Conservation (phyloP, 2,797 vertebrate species). For the Megaceryle alcyon region DNA sequence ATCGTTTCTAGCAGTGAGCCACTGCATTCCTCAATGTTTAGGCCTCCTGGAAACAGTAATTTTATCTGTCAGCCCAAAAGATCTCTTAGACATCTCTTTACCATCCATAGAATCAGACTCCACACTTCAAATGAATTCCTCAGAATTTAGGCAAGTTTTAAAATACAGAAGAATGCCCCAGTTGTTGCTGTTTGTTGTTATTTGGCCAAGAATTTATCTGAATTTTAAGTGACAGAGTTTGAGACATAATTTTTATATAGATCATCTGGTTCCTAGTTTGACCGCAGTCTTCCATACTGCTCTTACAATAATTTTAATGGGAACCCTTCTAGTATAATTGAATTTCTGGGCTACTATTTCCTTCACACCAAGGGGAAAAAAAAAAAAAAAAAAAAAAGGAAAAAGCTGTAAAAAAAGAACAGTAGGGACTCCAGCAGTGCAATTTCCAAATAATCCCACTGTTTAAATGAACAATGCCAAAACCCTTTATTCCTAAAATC, state of each 20-base stretch:
- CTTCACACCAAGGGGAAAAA: background rate
- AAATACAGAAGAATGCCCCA: background rate
- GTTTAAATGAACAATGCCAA: background rate
- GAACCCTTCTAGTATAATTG: background rate
- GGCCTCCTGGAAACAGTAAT: background rate
- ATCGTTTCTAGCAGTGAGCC: slow-evolving; percentile 2
- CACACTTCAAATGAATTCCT: background rate
- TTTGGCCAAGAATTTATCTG: background rate
- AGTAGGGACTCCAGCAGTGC: background rate
- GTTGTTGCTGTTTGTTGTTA: background rate
- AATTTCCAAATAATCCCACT: background rate
- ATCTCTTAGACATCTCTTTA: background rate
- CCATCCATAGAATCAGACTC: background rate
- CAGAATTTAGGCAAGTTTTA: background rate
- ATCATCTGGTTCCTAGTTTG: background rate
- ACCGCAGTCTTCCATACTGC: background rate
- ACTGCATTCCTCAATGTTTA: background rate
- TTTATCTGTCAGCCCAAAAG: background rate
- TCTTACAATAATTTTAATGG: background rate
- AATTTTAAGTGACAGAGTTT: background rate
- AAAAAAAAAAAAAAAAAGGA: background rate
- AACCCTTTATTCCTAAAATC: background rate
- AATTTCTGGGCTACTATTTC: background rate
- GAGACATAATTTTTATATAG: background rate
- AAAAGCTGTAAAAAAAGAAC: background rate